phyloP scores from a whole-genome alignment of 2,888 invertebrate genomes.

The Hetaerina titia region DNA sequence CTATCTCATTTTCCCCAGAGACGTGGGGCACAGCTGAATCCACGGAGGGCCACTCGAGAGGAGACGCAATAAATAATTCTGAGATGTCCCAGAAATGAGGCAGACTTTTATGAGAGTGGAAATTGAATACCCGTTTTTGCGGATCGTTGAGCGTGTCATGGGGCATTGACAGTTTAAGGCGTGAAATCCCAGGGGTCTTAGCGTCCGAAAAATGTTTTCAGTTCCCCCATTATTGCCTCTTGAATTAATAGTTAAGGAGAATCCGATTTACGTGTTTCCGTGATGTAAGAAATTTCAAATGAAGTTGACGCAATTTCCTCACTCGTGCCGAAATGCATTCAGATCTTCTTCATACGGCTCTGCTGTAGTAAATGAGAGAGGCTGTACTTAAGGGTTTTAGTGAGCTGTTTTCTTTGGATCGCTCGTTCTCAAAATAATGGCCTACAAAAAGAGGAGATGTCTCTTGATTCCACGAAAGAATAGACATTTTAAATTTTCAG shows the following conservation, averaged over 20 bases:
- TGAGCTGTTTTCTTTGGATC: not conserved
- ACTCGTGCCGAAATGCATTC: not conserved
- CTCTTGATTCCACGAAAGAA: not conserved
- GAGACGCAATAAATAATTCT: not conserved
- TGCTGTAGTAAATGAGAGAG: not conserved
- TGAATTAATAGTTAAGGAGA: no score
- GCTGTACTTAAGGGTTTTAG: not conserved
- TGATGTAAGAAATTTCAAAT: not conserved
- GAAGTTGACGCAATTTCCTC: not conserved
- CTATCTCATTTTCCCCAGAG: not conserved
- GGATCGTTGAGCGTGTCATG: not conserved
- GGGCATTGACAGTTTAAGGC: not conserved
- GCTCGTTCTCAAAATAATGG: not conserved
- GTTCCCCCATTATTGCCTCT: no score
- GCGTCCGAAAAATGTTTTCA: not conserved
- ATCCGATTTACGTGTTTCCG: no score
- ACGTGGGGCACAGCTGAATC: not conserved
- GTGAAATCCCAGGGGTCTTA: not conserved
- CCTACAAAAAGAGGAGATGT: not conserved
- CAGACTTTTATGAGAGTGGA: not conserved
- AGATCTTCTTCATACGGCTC: not conserved
- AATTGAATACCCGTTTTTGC: not conserved
- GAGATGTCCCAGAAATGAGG: not conserved
- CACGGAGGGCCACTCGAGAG: not conserved
- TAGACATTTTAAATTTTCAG: not conserved